Base-by-base conservation (phyloP, 2,888 invertebrate genomes). In the Polymixis flavicincta region DNA sequence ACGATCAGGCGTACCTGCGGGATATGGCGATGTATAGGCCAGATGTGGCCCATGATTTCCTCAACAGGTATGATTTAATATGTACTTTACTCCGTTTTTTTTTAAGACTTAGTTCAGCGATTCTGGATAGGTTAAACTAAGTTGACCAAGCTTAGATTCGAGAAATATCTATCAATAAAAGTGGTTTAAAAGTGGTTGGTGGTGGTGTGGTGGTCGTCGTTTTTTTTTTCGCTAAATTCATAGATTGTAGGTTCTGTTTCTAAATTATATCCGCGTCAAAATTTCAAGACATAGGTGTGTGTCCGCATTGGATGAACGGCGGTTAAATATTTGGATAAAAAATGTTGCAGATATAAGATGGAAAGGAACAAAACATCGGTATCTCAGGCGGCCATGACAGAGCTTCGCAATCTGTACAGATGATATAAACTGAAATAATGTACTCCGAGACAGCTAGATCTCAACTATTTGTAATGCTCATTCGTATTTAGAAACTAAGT, bases 21-120 rank as follows among this genome's bases (percentile, higher is more conserved):
- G 96, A 96, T 85, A 94, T 96, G 94, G 95, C 94, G 50, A 85
- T 90, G n/a, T 94, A 93, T 80, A 89, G 96, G 2, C 96, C 96
- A 0, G 96, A 96, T 78, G 92, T 96, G 6, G 96, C 95, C 0
- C 87, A 91, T 65, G 92, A 95, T n/a, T 93, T 96, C 60, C 73
- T 96, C 0, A 92, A 93, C 85, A 95, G 96, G 96, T 94, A 85
- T 55, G 65, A 19, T 28, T 70, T 5, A 28, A 28, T 50, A 28
- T 54, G n/a, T 22, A 50, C 5, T 22, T 45, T 32, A n/a, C n/a
- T n/a, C n/a, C 22, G 28, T 45, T 64, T 45, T 28, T 65, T 22
- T 50, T 17, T 17, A 6, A n/a, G 17, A 11, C 28, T 32, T n/a
- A 14, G 0, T 32, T 22, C 4, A 9, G 22, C 9, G 17, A 50